Evolutionary conservation across 2,113 vertebrate genomes (phyloP), one percentile per base, ranked within the genome.

Genomic region (Notarius lentiginosus): DNA sequence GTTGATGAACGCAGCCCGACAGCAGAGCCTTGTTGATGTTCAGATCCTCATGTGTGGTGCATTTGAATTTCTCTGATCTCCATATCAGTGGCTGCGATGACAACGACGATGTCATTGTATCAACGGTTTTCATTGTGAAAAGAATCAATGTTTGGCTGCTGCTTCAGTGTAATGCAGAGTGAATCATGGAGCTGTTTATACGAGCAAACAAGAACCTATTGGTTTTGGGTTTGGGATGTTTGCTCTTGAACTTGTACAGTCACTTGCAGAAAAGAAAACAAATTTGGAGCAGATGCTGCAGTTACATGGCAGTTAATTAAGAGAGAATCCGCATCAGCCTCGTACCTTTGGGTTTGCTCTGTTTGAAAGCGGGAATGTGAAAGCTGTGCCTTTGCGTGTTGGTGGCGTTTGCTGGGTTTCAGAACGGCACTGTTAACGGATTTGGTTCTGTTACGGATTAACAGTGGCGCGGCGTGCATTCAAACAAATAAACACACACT

Each of bases 181-280:
- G 85, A 73, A 61, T 82, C 85, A 66, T 7, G 11, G 68, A 34
- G 10, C 83, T 84, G 47, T 75, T 82, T 82, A 22, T 51, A 81
- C 1, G 22, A 51, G 30, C 24, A 72, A 79, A 81, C 79, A 72
- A 27, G 2, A 82, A 30, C 14, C 8, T 49, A 30, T 65, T 65
- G 49, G 41, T 51, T 82, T 14, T 34, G 47, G 41, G 18, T 82
- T 82, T 63, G 17, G 53, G 58, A 53, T 63, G 55, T 58, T 58
- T 60, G 18, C 18, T 86, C 41, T 60, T 81, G 65, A 65, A 68
- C 77, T 27, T 72, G 20, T 60, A 47, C 53, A 80, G 12, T 30
- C 27, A 86, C 51, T 15, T 80, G 27, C 51, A 58, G 60, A 41
- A 34, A 3, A 49, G n/a, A 66, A 30, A 66, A 53, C 70, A 7